phyloP scores from a whole-genome alignment of 30 jellyfish, hydroid and myxozoan species.

The Hydractinia symbiolongicarpus region DNA sequence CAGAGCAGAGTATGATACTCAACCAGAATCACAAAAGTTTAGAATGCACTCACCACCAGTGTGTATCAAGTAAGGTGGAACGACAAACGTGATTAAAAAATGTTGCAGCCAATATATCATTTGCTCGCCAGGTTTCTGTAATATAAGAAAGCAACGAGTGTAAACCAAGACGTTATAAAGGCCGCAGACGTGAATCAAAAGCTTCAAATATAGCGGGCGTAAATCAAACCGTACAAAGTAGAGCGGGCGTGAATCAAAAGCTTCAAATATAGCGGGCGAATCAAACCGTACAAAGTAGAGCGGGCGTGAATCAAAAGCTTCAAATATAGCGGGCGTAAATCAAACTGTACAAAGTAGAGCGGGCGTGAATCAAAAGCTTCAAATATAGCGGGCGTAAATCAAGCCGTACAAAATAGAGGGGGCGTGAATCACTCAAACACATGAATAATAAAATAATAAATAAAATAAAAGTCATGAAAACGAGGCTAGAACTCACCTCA shows the following conservation, averaged over 20 bases:
- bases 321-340: background rate
- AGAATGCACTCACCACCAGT: constrained; percentile 64
- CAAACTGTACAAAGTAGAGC: background rate
- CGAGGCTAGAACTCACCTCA: constrained; percentile 42
- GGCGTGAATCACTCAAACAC: too few relatives aligned
- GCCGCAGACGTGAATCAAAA: too few relatives aligned
- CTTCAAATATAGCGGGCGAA: background rate
- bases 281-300: background rate
- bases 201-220: background rate
- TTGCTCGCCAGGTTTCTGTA: constrained; percentile 86
- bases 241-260: background rate
- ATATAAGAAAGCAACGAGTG: background rate
- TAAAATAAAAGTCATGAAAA: too few relatives aligned
- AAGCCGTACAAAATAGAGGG: background rate
- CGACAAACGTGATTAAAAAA: constrained; percentile 56
- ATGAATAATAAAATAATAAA: too few relatives aligned
- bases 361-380: background rate
- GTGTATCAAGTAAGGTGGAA: constrained; percentile 90
- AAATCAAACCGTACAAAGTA: background rate
- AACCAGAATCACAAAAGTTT: background rate
- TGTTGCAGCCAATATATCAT: constrained; percentile 86
- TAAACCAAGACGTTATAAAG: too few relatives aligned
- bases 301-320: too few relatives aligned
- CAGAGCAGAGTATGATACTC: background rate
- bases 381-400: background rate